Base-by-base conservation (phyloP, 2,113 vertebrate genomes). In the Amphiprion ocellaris region DNA sequence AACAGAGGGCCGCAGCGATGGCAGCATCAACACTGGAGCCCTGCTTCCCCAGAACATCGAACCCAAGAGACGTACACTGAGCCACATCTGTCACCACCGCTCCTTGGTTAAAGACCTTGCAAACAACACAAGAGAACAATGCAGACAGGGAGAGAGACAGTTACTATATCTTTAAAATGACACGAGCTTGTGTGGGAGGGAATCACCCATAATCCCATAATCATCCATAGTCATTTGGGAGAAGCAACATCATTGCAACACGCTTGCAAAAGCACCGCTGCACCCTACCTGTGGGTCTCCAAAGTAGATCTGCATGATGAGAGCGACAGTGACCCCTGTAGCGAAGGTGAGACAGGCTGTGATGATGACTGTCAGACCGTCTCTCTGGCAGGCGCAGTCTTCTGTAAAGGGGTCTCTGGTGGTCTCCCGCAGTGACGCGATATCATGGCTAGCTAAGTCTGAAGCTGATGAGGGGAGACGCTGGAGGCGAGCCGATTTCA, bases 281-380 rank as follows among this genome's bases (percentile, higher is more conserved):
- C 16, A 39, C 1, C 6, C 2, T 85, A 99, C 98, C 97, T 99
- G 98, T 46, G 97, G 97, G 83, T 98, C 97, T 64, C 98, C 97
- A 66, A 99, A 96, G 90, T 99, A 99, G 91, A 99, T 98, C 94
- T 99, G 98, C 96, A 99, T 96, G 82, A 99, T 95, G 41, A 99
- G 96, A 10, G 98, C 98, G 56, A 99, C 93, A 0, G 97, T 99
- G 89, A 99, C 97, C 0, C 97, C 98, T 0, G 92, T 97, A 72
- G 98, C 98, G 0, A 99, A 99, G 60, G 98, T 99, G 78, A 99
- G 95, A 85, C 97, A 98, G 84, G 98, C 97, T 0, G 97, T 99
- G 92, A 99, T 97, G 87, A 99, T 99, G 91, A 99, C 95, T 0
- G 97, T 99, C 64, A 99, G 94, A 50, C 97, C 96, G 0, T 99